Evolutionary conservation across 2,113 vertebrate species (phyloP).

Genomic region (Hoplias malabaricus): DNA sequence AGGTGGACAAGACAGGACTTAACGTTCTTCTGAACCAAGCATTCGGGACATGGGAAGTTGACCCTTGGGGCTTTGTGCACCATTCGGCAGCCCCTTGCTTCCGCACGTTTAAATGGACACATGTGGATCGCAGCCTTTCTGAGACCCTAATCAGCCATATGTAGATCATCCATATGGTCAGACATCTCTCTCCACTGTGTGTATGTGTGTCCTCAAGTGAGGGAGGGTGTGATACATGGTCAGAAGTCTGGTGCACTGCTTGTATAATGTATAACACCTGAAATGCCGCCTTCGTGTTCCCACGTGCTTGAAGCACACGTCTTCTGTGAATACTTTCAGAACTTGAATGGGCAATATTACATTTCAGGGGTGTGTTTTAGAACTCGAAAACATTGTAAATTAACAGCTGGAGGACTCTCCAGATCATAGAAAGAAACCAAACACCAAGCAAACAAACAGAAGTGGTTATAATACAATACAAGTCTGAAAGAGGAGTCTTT

Average conservation of each 20-base stretch:
- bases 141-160: slow-evolving; percentile 5
- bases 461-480: slow-evolving; percentile 23
- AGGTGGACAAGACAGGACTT: not conserved
- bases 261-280: not conserved
- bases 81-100: not conserved
- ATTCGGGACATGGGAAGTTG: not conserved
- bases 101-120: not conserved
- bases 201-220: not conserved
- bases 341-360: not conserved
- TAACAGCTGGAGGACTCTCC: not conserved
- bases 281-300: not conserved
- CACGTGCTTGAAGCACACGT: too few species aligned
- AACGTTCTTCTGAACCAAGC: not conserved
- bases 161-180: slow-evolving; percentile 12
- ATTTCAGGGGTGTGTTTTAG: not conserved
- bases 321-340: not conserved
- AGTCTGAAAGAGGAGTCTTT: slow-evolving; percentile 1
- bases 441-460: slow-evolving; percentile 14
- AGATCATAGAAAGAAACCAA: not conserved
- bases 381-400: not conserved
- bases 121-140: not conserved
- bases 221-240: not conserved
- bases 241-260: not conserved
- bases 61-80: not conserved
- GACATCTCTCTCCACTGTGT: not conserved